Conservation (phyloP, 2,888 invertebrate genomes). For the Hydrotaea cyrtoneurina region DNA sequence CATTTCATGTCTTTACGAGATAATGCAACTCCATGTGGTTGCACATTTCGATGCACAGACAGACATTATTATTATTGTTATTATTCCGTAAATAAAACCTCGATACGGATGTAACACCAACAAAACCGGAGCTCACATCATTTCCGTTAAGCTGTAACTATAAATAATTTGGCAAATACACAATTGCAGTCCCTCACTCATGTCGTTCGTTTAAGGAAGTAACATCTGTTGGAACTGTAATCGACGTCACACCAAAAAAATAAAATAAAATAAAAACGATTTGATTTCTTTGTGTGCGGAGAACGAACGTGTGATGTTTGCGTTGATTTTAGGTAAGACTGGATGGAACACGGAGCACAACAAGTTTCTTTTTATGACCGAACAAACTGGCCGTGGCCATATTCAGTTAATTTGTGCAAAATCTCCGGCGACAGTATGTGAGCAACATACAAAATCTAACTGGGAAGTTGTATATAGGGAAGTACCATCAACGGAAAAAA, state of each 20-base stretch:
- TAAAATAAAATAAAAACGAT: too few relatives aligned
- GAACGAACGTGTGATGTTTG: conserved; percentile 1
- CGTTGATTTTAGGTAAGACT: not conserved
- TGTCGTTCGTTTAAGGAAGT: not conserved
- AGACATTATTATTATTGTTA: too few relatives aligned
- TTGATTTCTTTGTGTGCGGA: not conserved
- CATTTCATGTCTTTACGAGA: too few relatives aligned
- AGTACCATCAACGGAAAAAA: not conserved
- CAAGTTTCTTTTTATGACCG: not conserved
- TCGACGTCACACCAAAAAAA: not conserved
- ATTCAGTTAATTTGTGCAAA: conserved; percentile 13
- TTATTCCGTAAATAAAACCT: not conserved
- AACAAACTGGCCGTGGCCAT: not conserved
- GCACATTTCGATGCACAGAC: too few relatives aligned
- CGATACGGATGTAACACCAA: not conserved
- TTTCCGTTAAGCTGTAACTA: conserved; percentile 7
- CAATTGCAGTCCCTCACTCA: not conserved
- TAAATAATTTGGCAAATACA: not conserved
- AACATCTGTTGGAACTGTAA: conserved; percentile 6
- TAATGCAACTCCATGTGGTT: too few relatives aligned
- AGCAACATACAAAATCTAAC: conserved; percentile 18
- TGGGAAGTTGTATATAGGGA: not conserved
- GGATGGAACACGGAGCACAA: not conserved
- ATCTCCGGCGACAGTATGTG: not conserved
- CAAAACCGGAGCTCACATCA: not conserved